Base-by-base conservation (phyloP, 2,888 invertebrate species). In the Macrosoma leucophasiata region DNA sequence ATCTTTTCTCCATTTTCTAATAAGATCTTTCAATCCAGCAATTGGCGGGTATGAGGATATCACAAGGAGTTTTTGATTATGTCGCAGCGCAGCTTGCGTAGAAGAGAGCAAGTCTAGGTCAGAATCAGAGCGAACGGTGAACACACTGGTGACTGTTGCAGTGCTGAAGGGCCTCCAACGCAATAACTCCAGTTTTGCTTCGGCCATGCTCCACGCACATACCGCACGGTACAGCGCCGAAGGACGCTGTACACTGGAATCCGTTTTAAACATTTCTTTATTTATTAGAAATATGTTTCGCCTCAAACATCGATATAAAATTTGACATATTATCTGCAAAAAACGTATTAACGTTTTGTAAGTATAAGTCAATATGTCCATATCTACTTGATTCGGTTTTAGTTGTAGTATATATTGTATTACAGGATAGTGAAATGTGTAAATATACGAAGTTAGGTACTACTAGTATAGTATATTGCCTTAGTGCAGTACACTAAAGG, bases 41-140 rank as follows among this genome's bases (percentile, higher is more conserved):
- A 54, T 39, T 8, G 58, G 43, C 2, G 68, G 68, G 26, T 62
- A 60, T 4, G 48, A 39, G 0, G 63, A 43, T 0, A 66, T 33
- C 1, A 67, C 43, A 3, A 62, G 31, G 1, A 66, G 29, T 17
- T 54, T 59, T 18, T 62, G 62, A 20, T 43, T 21, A 3, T 39
- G 33, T 3, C 52, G 50, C 3, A 66, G 29, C 9, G 43, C 35
- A n/a, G 46, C 36, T 29, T 52, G 41, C 2, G 57, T 44, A 5
- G 48, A 44, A 7, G 39, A 36, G 1, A 65, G 34, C 7, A 53
- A 23, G 18, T 37, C 30, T 0, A 65, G 28, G 30, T 66, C 62
- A 6, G 53, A 52, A 18, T 33, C 17, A 1, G 47, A 48, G 11
- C 52, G 49, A 1, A 64, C 48, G n/a, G n/a, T 50, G 2, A 60